Percentiles rank a stretch among this genome's conserved stretches.
phyloP scores from a whole-genome alignment of 2,113 vertebrate species.

The Chaetops frenatus region DNA sequence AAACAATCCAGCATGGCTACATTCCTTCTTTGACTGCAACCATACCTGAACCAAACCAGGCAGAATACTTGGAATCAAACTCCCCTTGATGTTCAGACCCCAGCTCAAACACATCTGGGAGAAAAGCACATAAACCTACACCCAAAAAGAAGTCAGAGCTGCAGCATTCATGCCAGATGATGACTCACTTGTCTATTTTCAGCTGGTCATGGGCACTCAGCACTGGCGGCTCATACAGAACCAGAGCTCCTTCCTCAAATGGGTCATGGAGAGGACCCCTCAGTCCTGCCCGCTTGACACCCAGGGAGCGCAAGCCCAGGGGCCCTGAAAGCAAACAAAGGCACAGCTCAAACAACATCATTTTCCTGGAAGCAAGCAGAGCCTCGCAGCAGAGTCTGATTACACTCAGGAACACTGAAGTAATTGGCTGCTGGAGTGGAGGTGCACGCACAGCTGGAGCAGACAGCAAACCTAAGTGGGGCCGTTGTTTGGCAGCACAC shows the following conservation, averaged over 20 bases:
- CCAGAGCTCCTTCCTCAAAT: constrained; percentile 87
- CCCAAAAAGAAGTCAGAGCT: neutral
- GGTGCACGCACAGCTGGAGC: neutral
- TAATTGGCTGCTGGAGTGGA: neutral
- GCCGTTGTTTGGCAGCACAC: neutral
- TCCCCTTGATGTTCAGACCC: neutral
- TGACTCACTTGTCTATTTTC: constrained; percentile 91
- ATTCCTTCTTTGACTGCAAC: neutral
- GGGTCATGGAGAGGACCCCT: constrained; percentile 90
- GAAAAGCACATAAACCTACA: neutral
- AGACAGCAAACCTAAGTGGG: neutral
- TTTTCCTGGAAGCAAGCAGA: neutral
- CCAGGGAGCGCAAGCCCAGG: constrained; percentile 83
- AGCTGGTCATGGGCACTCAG: constrained; percentile 87
- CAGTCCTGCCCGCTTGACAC: constrained; percentile 84
- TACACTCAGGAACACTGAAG: neutral
- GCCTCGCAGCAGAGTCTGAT: neutral
- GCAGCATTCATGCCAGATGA: neutral
- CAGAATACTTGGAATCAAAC: neutral
- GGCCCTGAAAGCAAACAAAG: constrained; percentile 73
- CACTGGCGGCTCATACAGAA: constrained; percentile 85
- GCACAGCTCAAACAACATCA: neutral
- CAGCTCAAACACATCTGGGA: neutral
- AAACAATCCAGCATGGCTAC: neutral
- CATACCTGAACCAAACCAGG: neutral